Base-by-base conservation (phyloP, 2,113 vertebrate species). In the Falcunculus frontatus region DNA sequence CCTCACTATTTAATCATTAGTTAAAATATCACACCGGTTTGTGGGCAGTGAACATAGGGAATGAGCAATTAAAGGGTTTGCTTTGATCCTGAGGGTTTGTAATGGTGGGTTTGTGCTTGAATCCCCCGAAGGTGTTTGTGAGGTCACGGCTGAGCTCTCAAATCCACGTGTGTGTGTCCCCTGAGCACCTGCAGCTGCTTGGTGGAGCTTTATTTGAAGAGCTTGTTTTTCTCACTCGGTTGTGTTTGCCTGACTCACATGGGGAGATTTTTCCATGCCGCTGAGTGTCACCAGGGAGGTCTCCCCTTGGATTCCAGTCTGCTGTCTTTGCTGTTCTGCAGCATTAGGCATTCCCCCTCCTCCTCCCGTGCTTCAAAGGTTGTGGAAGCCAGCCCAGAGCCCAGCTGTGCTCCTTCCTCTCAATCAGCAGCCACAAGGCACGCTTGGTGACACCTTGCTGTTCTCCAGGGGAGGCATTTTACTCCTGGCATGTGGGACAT, bases 401-500 rank as follows among this genome's bases (percentile, higher is more conserved):
- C 46, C 68, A 63, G 35, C 68, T 73, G 57, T 35, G 49, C 17
- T 86, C 63, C 63, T 77, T 39, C 59, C 44, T 73, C 68, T 68
- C 5, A 9, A 12, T n/a, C 50, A 46, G 33, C 59, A 55, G 29
- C 37, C 77, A 22, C 44, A 18, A 11, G 41, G 20, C 22, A 19
- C 8, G 15, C 29, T 33, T 2, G 1, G 2, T 23, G 57, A 33
- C 29, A 59, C 19, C 42, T 57, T 14, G 3, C 23, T 50, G 19
- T 25, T 91, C 17, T 46, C 29, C 44, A 41, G 29, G 6, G 20
- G 22, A 25, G 56, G 14, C 4, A 3, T 35, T 82, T 74, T 33
- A 50, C 29, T 30, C 29, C 16, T 42, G 2, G 0, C 1, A 12
- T 23, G 14, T 49, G 27, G 55, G 70, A 39, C 20, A 33, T 0